These are phyloP conservation scores for Montipora sp. DNA, from an alignment of 64 coral and sea anemone genomes.

Conservation along the genomic window DNA sequence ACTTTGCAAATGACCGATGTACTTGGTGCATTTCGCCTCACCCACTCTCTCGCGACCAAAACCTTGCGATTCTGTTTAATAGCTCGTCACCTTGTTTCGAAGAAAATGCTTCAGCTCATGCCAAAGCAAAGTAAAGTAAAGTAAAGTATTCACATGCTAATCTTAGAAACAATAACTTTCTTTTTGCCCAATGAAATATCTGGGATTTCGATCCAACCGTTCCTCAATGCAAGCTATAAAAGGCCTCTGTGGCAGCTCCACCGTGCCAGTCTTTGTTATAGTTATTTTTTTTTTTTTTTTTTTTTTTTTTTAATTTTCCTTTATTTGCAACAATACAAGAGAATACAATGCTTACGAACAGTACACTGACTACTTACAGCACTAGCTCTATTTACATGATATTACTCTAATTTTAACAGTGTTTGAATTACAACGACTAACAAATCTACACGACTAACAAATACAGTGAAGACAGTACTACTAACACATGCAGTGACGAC, in stretches of 20 bases:
- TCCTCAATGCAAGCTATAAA: constrained; percentile 4
- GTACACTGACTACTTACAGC: no score
- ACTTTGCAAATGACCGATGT: constrained; percentile 14
- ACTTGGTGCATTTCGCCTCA: neutral
- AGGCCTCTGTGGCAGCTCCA: neutral
- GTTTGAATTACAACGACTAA: no score
- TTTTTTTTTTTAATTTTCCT: no score
- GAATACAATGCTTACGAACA: no score
- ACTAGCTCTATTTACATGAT: no score
- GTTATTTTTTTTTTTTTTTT: no score
- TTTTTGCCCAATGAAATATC: neutral
- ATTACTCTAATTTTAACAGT: no score
- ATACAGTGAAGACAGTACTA: no score
- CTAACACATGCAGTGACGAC: no score
- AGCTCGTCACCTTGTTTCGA: neutral
- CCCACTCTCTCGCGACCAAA: constrained; percentile 6
- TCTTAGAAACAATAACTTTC: neutral
- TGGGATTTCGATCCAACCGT: neutral
- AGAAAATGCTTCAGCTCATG: constrained; percentile 45
- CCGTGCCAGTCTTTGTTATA: constrained; percentile 2
- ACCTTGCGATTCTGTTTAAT: constrained; percentile 5
- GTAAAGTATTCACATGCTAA: neutral
- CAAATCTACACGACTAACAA: no score
- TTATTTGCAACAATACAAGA: no score
- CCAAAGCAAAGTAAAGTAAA: neutral